Percentiles rank a stretch among this genome's conserved stretches.
Evolutionary conservation across 1,140 invertebrate species (phyloP).

Genomic region (Pseudomyrmex dendroicus): DNA sequence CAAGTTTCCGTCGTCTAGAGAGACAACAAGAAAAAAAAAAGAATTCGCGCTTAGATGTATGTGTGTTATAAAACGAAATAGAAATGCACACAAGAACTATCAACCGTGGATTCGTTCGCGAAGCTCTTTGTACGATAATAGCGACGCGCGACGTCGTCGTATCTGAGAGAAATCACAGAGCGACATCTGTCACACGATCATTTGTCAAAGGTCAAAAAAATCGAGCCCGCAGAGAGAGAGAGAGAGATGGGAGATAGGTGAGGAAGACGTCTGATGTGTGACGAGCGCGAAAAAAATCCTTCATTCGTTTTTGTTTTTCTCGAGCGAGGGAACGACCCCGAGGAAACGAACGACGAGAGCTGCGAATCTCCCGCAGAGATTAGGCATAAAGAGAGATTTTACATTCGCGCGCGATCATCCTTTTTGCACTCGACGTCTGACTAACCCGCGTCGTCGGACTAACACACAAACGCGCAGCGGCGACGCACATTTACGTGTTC

Average conservation of each 20-base stretch:
- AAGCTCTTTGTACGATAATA: too few relatives aligned
- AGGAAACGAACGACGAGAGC: too few relatives aligned
- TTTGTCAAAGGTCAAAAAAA: neutral
- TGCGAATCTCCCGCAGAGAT: neutral
- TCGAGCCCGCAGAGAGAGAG: neutral
- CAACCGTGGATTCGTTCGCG: too few relatives aligned
- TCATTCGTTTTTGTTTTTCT: neutral
- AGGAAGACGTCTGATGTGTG: neutral
- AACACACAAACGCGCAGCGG: neutral
- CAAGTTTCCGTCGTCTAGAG: constrained; percentile 2
- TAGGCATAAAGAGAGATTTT: neutral
- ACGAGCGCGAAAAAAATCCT: neutral
- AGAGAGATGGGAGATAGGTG: neutral
- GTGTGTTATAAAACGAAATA: too few relatives aligned
- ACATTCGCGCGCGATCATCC: neutral
- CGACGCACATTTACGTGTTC: constrained; percentile 2
- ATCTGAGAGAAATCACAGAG: neutral
- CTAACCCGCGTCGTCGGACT: neutral
- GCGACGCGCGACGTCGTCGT: too few relatives aligned
- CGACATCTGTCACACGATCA: constrained; percentile 1
- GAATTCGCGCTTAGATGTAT: too few relatives aligned
- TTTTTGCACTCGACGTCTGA: constrained; percentile 2
- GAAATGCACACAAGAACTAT: too few relatives aligned
- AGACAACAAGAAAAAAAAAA: neutral
- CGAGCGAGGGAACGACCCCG: neutral